phyloP scores from a whole-genome alignment of 2,113 vertebrate genomes.

The Balaenoptera acutorostrata region DNA sequence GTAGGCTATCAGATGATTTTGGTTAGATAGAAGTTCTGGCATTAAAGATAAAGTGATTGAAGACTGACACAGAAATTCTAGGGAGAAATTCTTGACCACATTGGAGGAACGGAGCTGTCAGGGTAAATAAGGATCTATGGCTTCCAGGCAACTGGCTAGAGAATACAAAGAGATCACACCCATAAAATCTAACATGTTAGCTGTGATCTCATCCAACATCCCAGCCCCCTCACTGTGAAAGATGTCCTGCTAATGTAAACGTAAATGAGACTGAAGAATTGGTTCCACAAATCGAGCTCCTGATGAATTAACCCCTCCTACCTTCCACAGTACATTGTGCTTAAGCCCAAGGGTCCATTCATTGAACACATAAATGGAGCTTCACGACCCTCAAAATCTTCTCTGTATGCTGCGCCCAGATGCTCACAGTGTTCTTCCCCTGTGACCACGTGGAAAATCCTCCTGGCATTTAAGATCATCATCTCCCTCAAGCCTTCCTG shows the following conservation, averaged over 20 bases:
- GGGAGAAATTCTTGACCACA: not conserved
- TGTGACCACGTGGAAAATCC: not conserved
- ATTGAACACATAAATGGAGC: not conserved
- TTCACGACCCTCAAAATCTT: not conserved
- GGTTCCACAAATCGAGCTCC: not conserved
- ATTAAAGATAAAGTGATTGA: not conserved
- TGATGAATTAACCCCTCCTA: constrained; percentile 16
- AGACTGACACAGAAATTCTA: not conserved
- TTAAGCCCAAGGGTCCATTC: constrained; percentile 20
- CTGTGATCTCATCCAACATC: constrained; percentile 18
- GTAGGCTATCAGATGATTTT: not conserved
- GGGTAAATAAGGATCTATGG: not conserved
- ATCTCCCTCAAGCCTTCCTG: constrained; percentile 49
- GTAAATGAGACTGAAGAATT: constrained; percentile 43
- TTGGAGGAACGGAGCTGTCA: not conserved
- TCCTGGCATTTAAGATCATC: constrained; percentile 37
- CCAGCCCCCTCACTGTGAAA: constrained; percentile 22
- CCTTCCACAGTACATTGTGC: not conserved
- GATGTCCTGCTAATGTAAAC: constrained; percentile 23
- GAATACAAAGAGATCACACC: not conserved
- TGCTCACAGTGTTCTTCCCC: not conserved
- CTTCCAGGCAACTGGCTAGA: not conserved
- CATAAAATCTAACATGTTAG: constrained; percentile 11
- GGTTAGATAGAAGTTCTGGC: not conserved
- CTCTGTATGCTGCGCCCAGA: not conserved